Evolutionary conservation across 2,888 invertebrate genomes (phyloP), one percentile per base, ranked within the genome.

Genomic region (Drosophila pegasa): DNA sequence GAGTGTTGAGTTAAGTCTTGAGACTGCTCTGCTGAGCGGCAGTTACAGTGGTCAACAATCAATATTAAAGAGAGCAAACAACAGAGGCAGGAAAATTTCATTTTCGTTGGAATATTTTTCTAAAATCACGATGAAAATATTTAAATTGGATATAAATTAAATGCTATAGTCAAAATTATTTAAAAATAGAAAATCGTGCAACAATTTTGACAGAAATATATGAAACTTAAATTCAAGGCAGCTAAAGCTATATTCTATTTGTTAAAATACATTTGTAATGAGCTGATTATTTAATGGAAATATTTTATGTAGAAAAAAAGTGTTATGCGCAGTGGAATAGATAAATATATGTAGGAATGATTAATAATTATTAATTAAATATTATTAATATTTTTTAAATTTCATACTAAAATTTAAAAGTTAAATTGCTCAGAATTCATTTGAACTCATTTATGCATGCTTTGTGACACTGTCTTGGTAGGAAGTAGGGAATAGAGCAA

Each of bases 181-280:
- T 25, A 22, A 37, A 51, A 51, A 51, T 51, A 51, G 50, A 25
- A 35, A 35, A 50, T 14, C 20, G 18, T 31, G 48, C 48, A 31
- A 20, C 31, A 48, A 48, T 48, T 5, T 33, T 20, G 14, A 14
- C 14, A n/a, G 5, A n/a, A 9, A 31, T 27, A 20, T 48, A 20
- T 20, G 1, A n/a, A 33, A 14, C 33, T 9, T 5, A 14, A 33
- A 20, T 33, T 48, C 20, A 20, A 9, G 20, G 5, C 20, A 20
- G 16, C 18, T 31, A 47, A 20, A 14, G 16, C 6, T 12, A 47
- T 47, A 18, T 31, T 20, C 20, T 31, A n/a, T n/a, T n/a, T n/a
- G n/a, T n/a, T n/a, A 29, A 48, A 8, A 5, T 18, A n/a, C 14
- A 20, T 8, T 4, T 33, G n/a, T 20, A 31, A 20, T 31, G 20